Conservation (phyloP, 2,888 invertebrate genomes). For the Amphipoea oculea region DNA sequence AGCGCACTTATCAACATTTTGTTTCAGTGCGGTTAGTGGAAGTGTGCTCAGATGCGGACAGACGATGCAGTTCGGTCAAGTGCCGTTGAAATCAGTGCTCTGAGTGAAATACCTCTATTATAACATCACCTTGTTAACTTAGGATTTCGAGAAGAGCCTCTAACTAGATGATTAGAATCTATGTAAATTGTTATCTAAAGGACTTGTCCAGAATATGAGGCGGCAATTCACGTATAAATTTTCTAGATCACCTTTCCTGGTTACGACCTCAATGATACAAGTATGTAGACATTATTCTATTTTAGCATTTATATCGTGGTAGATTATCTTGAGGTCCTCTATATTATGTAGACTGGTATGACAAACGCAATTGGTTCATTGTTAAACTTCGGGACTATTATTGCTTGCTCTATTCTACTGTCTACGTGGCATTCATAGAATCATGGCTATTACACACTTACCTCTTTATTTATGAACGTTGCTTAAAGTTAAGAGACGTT, state of each 20-base stretch:
- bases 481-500: too few species aligned
- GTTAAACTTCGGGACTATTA: not conserved
- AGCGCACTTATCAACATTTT: too few species aligned
- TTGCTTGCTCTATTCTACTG: not conserved
- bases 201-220: not conserved
- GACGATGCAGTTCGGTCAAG: too few species aligned
- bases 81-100: too few species aligned
- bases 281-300: not conserved
- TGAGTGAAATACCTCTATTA: not conserved
- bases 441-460: not conserved
- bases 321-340: not conserved
- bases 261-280: not conserved
- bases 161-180: not conserved
- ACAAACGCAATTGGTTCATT: not conserved
- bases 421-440: not conserved
- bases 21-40: too few species aligned
- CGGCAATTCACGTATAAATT: not conserved
- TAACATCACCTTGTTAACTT: not conserved
- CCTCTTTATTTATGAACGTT: too few species aligned
- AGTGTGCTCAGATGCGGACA: too few species aligned
- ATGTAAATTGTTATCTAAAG: slow-evolving; percentile 9
- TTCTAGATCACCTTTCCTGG: not conserved
- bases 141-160: not conserved
- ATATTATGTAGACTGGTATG: not conserved
- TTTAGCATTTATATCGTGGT: not conserved